Percentiles rank a stretch among this genome's conserved stretches.
These are phyloP conservation scores for Atethmia centrago DNA, from an alignment of 2,888 invertebrate species.

Conservation along the genomic window DNA sequence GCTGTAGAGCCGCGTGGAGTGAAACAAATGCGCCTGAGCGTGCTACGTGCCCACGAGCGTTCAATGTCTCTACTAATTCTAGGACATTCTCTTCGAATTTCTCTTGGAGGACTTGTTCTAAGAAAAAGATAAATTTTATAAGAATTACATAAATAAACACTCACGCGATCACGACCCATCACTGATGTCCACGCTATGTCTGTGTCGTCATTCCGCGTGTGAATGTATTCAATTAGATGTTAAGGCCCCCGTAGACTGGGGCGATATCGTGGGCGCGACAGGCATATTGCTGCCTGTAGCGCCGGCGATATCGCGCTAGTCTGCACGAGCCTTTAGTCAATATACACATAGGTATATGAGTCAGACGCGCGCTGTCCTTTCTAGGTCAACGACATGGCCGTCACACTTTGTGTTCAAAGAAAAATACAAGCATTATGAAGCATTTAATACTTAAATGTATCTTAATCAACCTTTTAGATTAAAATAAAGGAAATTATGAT, in stretches of 20 bases:
- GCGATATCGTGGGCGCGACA: too few species aligned
- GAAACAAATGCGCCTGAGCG: slow-evolving; percentile 93
- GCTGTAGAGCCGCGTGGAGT: slow-evolving; percentile 93
- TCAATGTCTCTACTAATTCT: slow-evolving; percentile 96
- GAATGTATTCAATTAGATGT: too few species aligned
- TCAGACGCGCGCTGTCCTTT: slow-evolving; percentile 31
- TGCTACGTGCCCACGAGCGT: slow-evolving; percentile 96
- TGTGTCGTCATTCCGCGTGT: too few species aligned
- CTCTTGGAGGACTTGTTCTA: slow-evolving; percentile 90
- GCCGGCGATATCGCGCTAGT: too few species aligned
- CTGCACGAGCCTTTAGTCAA: too few species aligned
- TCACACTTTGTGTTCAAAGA: slow-evolving; percentile 22
- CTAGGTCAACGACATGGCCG: slow-evolving; percentile 38
- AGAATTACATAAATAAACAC: neutral
- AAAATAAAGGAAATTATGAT: neutral
- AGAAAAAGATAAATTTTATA: neutral
- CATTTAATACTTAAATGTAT: too few species aligned
- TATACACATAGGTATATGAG: slow-evolving; percentile 3
- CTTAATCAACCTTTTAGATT: too few species aligned
- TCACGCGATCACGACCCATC: neutral
- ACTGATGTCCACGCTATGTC: neutral
- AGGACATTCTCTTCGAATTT: slow-evolving; percentile 96
- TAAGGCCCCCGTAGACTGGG: too few species aligned
- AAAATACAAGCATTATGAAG: neutral
- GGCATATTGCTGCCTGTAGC: too few species aligned